Evolutionary conservation across 2,888 invertebrate genomes (phyloP).

Genomic region (Platerodrilus igneus): DNA sequence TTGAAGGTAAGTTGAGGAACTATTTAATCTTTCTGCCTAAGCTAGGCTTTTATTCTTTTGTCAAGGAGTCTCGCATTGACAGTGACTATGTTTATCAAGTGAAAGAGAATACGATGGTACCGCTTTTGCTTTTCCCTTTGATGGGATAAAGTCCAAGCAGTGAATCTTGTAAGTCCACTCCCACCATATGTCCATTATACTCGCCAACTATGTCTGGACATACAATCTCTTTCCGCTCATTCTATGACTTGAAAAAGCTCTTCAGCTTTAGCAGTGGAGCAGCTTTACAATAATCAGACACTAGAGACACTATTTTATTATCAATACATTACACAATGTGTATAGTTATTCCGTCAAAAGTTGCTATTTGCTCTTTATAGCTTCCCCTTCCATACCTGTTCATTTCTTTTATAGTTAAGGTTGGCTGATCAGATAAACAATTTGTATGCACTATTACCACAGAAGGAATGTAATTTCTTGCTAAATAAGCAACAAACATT

Average conservation of each 20-base stretch:
- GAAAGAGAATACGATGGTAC: constrained; percentile 39
- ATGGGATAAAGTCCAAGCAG: constrained; percentile 21
- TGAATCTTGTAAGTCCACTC: constrained; percentile 39
- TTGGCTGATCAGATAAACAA: not conserved
- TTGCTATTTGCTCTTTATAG: not conserved
- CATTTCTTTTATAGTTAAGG: not conserved
- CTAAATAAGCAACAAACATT: constrained; percentile 10
- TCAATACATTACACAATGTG: constrained; percentile 32
- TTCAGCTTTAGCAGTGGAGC: constrained; percentile 34
- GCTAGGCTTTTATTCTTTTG: not conserved
- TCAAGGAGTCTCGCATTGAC: constrained; percentile 20
- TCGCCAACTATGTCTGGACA: constrained; percentile 39
- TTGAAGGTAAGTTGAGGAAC: not conserved
- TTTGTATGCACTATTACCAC: not conserved
- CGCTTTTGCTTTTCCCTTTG: constrained; percentile 37
- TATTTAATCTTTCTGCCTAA: not conserved
- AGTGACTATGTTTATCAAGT: constrained; percentile 21
- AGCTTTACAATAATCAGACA: constrained; percentile 34
- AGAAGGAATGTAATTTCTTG: not conserved
- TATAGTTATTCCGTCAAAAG: not conserved
- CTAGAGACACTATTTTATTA: constrained; percentile 35
- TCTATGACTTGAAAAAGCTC: constrained; percentile 36
- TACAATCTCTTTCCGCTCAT: constrained; percentile 36
- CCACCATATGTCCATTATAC: constrained; percentile 42
- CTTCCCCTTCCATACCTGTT: not conserved